Conservation (phyloP, 2,888 invertebrate genomes). For the Amblyjoppa fuscipennis region DNA sequence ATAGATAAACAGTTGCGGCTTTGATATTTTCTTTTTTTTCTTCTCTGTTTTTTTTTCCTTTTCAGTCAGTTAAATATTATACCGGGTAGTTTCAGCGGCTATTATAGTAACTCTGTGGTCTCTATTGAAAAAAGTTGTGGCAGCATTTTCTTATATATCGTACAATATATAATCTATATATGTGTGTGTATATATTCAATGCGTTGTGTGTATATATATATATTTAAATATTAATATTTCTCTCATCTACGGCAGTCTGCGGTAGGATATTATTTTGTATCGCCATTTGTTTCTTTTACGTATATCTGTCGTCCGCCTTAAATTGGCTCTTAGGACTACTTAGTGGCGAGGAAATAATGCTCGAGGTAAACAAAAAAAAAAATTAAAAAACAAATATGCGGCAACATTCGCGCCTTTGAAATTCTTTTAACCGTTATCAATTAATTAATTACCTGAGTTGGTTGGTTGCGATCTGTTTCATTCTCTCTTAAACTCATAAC, state of each 20-base stretch:
- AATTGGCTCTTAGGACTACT: constrained; percentile 56
- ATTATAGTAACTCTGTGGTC: constrained; percentile 62
- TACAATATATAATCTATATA: constrained; percentile 68
- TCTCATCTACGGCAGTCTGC: constrained; percentile 69
- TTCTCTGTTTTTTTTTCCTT: constrained; percentile 18
- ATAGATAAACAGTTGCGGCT: constrained; percentile 67
- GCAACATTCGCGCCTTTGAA: constrained; percentile 43
- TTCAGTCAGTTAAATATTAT: constrained; percentile 54
- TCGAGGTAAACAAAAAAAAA: constrained; percentile 41
- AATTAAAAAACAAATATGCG: constrained; percentile 50
- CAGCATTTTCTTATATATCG: constrained; percentile 63
- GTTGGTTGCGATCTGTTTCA: constrained; percentile 63
- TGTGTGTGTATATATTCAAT: constrained; percentile 56
- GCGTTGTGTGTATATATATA: constrained; percentile 52
- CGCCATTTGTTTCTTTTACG: constrained; percentile 53
- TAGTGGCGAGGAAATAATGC: constrained; percentile 51
- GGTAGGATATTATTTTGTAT: constrained; percentile 67
- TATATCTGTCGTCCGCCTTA: constrained; percentile 57
- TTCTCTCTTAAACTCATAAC: constrained; percentile 39
- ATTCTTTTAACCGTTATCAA: constrained; percentile 58
- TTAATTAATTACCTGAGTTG: constrained; percentile 75
- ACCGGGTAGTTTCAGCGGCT: constrained; percentile 60
- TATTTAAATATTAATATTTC: constrained; percentile 69
- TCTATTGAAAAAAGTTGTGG: constrained; percentile 62
- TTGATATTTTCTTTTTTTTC: constrained; percentile 4